Conservation (phyloP, 2,888 invertebrate genomes). For the Thyatira batis region DNA sequence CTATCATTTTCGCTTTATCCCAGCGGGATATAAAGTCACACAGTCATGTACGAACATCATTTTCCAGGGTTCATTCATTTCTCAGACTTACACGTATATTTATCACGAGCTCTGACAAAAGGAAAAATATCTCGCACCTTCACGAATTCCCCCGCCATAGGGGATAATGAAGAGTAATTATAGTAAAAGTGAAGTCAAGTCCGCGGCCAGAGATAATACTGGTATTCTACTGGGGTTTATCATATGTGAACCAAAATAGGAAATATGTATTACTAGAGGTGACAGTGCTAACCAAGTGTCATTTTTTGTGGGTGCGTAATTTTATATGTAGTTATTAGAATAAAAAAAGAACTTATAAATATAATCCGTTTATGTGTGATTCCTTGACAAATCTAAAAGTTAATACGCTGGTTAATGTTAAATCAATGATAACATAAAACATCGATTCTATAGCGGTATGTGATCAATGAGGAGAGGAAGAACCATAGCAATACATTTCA, state of each 20-base stretch:
- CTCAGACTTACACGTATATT: constrained; percentile 42
- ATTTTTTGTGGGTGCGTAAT: no score
- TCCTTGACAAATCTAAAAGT: no score
- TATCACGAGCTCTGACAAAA: constrained; percentile 47
- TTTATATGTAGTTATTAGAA: no score
- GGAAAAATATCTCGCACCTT: constrained; percentile 32
- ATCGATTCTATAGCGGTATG: no score
- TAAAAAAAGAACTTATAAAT: no score
- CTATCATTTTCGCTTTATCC: background rate
- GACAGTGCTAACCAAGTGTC: no score
- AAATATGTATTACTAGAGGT: no score
- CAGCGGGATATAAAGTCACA: constrained; percentile 1
- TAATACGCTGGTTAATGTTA: no score
- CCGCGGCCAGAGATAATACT: constrained; percentile 29
- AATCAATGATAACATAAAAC: no score
- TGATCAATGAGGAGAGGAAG: no score
- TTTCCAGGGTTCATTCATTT: constrained; percentile 34
- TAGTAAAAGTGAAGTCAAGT: constrained; percentile 33
- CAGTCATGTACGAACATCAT: constrained; percentile 2
- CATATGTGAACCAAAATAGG: background rate
- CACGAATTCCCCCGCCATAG: constrained; percentile 40
- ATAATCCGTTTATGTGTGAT: no score
- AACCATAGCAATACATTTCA: no score
- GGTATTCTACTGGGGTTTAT: constrained; percentile 25
- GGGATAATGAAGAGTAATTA: constrained; percentile 53